Percentiles rank a stretch among this genome's conserved stretches.
These are phyloP conservation scores for Drosophila cyrtoloma DNA, from an alignment of 2,888 invertebrate genomes.

Conservation along the genomic window DNA sequence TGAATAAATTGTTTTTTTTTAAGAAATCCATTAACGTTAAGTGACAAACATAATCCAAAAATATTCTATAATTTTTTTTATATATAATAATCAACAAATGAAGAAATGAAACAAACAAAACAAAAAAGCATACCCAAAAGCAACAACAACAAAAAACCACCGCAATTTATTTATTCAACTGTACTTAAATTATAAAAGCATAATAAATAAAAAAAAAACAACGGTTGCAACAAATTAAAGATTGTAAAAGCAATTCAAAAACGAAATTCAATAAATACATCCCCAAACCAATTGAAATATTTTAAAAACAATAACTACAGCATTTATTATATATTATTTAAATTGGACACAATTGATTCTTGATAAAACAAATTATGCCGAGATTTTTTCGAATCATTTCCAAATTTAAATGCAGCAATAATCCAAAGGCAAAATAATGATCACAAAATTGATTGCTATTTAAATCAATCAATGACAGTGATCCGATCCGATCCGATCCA, in stretches of 20 bases:
- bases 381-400: not conserved
- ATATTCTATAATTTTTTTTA: conserved; percentile 49
- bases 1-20: conserved; percentile 44
- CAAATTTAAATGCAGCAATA: not conserved
- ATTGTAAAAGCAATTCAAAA: conserved; percentile 33
- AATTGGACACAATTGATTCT: not conserved
- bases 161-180: conserved; percentile 68
- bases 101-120: not conserved
- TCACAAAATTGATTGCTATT: not conserved
- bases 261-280: conserved; percentile 38
- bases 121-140: conserved; percentile 47
- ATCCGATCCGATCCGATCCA: not conserved
- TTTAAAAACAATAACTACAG: conserved; percentile 5
- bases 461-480: not conserved
- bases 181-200: conserved; percentile 59
- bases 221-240: conserved; percentile 10
- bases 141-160: conserved; percentile 65
- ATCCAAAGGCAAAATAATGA: not conserved
- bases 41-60: conserved; percentile 55
- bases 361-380: not conserved
- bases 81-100: conserved; percentile 30
- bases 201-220: conserved; percentile 12
- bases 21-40: conserved; percentile 48
- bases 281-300: conserved; percentile 25
- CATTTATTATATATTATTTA: not conserved